Percentiles rank a stretch among this genome's conserved stretches.
These are phyloP conservation scores for Trichogramma evanescens DNA, from an alignment of 2,888 invertebrate genomes.

Conservation along the genomic window DNA sequence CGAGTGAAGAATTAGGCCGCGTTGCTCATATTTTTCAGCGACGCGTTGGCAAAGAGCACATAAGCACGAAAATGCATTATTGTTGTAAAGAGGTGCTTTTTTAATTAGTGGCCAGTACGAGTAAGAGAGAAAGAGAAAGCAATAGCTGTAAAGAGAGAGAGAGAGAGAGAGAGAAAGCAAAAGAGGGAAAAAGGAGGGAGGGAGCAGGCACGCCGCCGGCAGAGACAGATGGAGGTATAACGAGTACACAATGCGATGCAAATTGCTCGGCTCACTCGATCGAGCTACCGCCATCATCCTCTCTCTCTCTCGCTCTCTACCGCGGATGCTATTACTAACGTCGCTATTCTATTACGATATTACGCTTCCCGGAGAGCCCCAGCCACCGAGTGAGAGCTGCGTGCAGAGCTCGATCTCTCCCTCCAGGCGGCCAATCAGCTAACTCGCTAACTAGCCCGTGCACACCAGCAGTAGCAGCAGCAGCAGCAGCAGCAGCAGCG, in stretches of 20 bases:
- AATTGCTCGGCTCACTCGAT: slow-evolving; percentile 38
- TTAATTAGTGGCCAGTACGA: no score
- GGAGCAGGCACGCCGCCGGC: slow-evolving; percentile 16
- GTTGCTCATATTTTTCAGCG: no score
- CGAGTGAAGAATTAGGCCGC: no score
- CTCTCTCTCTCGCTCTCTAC: slow-evolving; percentile 24
- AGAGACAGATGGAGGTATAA: slow-evolving; percentile 43
- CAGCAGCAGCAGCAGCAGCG: background rate
- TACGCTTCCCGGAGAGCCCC: slow-evolving; percentile 34
- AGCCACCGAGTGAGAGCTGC: slow-evolving; percentile 12
- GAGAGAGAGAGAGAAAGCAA: slow-evolving; percentile 38
- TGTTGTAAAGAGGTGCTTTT: no score
- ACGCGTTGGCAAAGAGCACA: no score
- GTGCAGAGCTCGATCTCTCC: slow-evolving; percentile 25
- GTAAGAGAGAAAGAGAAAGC: background rate
- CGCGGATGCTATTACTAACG: slow-evolving; percentile 45
- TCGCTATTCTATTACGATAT: slow-evolving; percentile 47
- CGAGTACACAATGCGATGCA: slow-evolving; percentile 46
- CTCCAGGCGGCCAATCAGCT: slow-evolving; percentile 45
- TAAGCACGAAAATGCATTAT: no score
- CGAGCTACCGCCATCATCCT: slow-evolving; percentile 22
- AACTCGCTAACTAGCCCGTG: slow-evolving; percentile 41
- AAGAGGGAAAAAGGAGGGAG: slow-evolving; percentile 24
- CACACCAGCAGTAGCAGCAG: slow-evolving; percentile 17
- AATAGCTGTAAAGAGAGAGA: slow-evolving; percentile 33